Percentiles rank a stretch among this genome's conserved stretches.
These are phyloP conservation scores for Oreortyx pictus DNA, from an alignment of 2,797 vertebrate species.

Conservation along the genomic window DNA sequence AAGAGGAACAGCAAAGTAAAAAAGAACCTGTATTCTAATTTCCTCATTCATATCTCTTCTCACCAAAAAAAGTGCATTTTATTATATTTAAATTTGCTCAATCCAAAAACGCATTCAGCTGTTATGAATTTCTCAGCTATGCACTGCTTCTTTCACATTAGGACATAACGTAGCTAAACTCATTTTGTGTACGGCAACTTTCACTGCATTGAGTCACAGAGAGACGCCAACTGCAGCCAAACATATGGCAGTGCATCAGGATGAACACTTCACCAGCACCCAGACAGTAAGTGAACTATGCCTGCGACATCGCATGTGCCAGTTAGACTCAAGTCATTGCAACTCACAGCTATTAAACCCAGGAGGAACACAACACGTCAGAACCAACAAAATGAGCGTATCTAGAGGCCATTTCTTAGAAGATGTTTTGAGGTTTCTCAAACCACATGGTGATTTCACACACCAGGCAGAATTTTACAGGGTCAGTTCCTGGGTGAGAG, in stretches of 20 bases:
- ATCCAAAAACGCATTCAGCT: conserved; percentile 8
- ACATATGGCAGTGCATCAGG: neutral
- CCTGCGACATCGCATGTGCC: neutral
- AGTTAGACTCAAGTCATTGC: neutral
- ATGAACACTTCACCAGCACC: neutral
- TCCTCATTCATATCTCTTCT: conserved; percentile 32
- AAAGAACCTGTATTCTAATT: neutral
- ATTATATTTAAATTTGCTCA: conserved; percentile 39
- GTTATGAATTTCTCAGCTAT: conserved; percentile 21
- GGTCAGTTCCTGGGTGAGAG: neutral
- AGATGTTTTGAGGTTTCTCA: neutral
- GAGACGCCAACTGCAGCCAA: conserved; percentile 8
- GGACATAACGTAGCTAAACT: conserved; percentile 41
- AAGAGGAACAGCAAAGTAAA: conserved; percentile 26
- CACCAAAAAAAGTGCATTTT: conserved; percentile 13
- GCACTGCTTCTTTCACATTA: conserved; percentile 21
- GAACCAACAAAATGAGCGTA: neutral
- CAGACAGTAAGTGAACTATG: neutral
- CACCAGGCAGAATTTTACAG: neutral
- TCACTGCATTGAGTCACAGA: neutral
- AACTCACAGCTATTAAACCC: neutral
- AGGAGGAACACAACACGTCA: neutral
- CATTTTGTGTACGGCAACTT: neutral
- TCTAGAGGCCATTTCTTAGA: neutral
- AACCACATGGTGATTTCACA: neutral